A percentile compares a stretch with the other conserved stretches of the same genome.
Conservation (phyloP, 1,140 invertebrate genomes). For the Drosophila oshimai region DNA sequence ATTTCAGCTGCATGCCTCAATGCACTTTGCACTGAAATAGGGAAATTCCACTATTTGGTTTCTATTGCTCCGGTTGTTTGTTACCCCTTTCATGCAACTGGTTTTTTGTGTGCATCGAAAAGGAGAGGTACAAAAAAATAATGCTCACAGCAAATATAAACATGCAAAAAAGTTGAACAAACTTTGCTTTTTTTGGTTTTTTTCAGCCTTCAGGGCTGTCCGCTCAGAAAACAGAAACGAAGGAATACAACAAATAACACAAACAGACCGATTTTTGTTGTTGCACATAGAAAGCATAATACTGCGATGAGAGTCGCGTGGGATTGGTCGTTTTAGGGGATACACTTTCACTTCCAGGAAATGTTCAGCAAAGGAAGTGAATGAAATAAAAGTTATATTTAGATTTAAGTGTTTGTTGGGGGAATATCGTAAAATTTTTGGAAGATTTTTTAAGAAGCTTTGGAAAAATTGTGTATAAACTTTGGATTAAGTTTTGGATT, state of each 20-base stretch:
- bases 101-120: constrained; percentile 62
- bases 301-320: constrained; percentile 15
- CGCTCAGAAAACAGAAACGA: constrained; percentile 20
- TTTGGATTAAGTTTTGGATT: too few species aligned
- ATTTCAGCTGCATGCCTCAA: constrained; percentile 53
- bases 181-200: constrained; percentile 39
- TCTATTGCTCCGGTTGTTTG: constrained; percentile 22
- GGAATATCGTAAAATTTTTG: neutral
- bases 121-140: constrained; percentile 42
- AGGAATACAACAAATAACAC: constrained; percentile 37
- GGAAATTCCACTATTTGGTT: constrained; percentile 57
- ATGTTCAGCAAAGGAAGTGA: neutral
- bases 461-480: neutral
- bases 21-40: constrained; percentile 62
- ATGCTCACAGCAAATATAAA: constrained; percentile 71
- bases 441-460: neutral
- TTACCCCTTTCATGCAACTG: constrained; percentile 52
- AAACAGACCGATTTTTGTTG: constrained; percentile 4
- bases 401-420: constrained; percentile 23
- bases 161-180: constrained; percentile 63
- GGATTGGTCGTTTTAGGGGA: constrained; percentile 29
- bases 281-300: constrained; percentile 14
- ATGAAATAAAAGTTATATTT: constrained; percentile 16
- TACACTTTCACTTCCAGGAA: constrained; percentile 39
- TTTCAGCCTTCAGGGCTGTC: constrained; percentile 36